Evolutionary conservation across 1,140 invertebrate genomes (phyloP).

Genomic region (Agrilus planipennis): DNA sequence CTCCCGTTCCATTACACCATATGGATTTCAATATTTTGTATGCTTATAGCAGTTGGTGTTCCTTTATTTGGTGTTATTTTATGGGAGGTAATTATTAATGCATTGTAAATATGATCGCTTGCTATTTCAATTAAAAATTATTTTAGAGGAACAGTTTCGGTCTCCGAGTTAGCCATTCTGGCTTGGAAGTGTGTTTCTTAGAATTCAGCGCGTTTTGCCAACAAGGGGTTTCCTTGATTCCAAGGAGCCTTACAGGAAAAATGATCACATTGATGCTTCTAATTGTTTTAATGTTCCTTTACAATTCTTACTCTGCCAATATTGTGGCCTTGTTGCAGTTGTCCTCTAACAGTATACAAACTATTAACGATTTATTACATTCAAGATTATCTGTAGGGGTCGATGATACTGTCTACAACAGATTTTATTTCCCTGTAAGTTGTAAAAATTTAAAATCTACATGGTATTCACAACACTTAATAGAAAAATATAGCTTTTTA

Average conservation of each 20-base stretch:
- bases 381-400: constrained; percentile 49
- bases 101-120: too few species aligned
- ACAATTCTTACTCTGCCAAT: constrained; percentile 52
- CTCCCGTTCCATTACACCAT: constrained; percentile 46
- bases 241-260: constrained; percentile 33
- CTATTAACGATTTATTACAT: constrained; percentile 42
- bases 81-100: too few species aligned
- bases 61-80: too few species aligned
- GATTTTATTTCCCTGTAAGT: constrained; percentile 49
- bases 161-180: too few species aligned
- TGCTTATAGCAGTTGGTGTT: constrained; percentile 39
- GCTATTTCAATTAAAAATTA: too few species aligned
- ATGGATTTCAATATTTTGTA: constrained; percentile 40
- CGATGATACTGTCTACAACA: constrained; percentile 50
- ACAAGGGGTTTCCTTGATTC: constrained; percentile 38
- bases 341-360: constrained; percentile 45
- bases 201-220: constrained; percentile 47
- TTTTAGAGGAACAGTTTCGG: too few species aligned
- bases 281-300: constrained; percentile 38
- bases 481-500: too few species aligned
- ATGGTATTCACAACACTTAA: background rate
- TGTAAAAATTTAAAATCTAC: too few species aligned
- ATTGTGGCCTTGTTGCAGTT: constrained; percentile 53
- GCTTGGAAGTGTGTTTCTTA: too few species aligned
- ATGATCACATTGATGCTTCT: constrained; percentile 41